Evolutionary conservation across 2,888 invertebrate species (phyloP).

Genomic region (Cheiracanthium punctorium): DNA sequence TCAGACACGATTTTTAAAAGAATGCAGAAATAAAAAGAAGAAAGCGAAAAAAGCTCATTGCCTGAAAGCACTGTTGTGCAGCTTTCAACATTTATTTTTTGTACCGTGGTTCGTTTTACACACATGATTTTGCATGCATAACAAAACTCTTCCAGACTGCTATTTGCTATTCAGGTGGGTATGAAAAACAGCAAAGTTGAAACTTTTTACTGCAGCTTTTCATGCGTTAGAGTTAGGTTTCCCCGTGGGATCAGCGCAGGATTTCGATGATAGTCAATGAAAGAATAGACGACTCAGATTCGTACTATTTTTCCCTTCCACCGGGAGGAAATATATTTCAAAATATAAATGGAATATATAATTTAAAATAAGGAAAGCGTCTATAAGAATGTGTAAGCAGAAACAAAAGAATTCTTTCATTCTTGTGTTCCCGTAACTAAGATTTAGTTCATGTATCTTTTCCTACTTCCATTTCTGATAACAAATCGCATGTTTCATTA

Average conservation of each 20-base stretch:
- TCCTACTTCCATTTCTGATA: too few species aligned
- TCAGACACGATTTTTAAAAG: slow-evolving; percentile 23
- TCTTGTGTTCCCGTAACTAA: too few species aligned
- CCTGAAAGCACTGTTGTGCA: slow-evolving; percentile 39
- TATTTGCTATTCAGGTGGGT: slow-evolving; percentile 46
- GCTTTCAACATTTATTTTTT: slow-evolving; percentile 55
- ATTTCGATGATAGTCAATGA: neutral
- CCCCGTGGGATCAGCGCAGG: slow-evolving; percentile 25
- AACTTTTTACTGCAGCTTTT: slow-evolving; percentile 41
- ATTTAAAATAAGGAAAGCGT: too few species aligned
- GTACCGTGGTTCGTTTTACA: slow-evolving; percentile 58
- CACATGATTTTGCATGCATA: slow-evolving; percentile 68
- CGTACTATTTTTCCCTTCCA: too few species aligned
- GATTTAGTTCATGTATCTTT: too few species aligned
- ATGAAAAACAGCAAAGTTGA: slow-evolving; percentile 52
- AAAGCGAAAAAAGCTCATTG: slow-evolving; percentile 48
- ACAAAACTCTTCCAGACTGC: slow-evolving; percentile 47
- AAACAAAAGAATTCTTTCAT: too few species aligned
- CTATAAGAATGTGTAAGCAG: too few species aligned
- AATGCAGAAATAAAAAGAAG: too few species aligned
- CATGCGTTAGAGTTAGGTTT: slow-evolving; percentile 41
- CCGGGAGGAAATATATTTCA: too few species aligned
- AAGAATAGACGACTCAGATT: too few species aligned
- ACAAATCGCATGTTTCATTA: too few species aligned
- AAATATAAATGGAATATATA: too few species aligned